Evolutionary conservation across 2,888 invertebrate species (phyloP).

Genomic region (Caenorhabditis angaria): DNA sequence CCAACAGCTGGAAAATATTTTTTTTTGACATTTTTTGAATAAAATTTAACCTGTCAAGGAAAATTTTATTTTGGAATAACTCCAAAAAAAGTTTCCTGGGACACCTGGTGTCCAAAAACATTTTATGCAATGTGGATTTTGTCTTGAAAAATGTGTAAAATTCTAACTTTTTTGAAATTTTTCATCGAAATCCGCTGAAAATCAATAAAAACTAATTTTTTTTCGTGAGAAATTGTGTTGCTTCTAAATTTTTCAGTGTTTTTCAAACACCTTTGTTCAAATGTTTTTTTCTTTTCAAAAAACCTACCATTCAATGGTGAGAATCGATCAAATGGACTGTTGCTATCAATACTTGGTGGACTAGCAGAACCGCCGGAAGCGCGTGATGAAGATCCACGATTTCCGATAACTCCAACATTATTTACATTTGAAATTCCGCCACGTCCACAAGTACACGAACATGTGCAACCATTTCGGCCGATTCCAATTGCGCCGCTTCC

Average conservation of each 20-base stretch:
- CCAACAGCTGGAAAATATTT: constrained; percentile 28
- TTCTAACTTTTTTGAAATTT: no score
- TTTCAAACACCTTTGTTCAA: neutral
- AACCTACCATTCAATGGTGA: constrained; percentile 31
- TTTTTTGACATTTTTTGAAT: no score
- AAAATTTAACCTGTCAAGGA: no score
- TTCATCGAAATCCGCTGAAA: no score
- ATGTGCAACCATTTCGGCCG: constrained; percentile 37
- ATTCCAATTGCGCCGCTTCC: constrained; percentile 4
- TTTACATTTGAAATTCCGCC: constrained; percentile 7
- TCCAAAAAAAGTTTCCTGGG: no score
- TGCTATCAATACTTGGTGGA: constrained; percentile 46
- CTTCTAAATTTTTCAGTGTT: no score
- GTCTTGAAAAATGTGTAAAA: no score
- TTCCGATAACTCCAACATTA: constrained; percentile 20
- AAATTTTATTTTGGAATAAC: no score
- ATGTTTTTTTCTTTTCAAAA: constrained; percentile 4
- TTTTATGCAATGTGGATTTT: no score
- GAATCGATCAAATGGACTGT: constrained; percentile 30
- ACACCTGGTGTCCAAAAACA: no score
- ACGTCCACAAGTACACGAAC: constrained; percentile 42
- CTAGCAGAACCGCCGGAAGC: constrained; percentile 47
- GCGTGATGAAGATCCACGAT: constrained; percentile 39
- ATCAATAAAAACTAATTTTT: no score
- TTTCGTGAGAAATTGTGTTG: no score